Conservation (phyloP, 2,888 invertebrate species). For the Drosophila mimetica region DNA sequence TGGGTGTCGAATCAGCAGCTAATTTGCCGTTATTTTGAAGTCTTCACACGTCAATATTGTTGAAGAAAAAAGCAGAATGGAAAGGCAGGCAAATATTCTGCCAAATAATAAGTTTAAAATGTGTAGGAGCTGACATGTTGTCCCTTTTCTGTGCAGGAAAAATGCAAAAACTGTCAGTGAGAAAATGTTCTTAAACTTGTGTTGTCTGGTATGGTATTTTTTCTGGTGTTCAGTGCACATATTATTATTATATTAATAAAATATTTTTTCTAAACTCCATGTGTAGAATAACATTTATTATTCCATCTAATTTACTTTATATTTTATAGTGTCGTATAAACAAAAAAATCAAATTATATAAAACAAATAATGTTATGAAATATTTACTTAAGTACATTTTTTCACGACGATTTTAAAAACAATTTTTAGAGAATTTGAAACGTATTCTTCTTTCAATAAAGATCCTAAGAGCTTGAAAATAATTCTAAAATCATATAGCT, state of each 20-base stretch:
- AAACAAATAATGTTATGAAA: no score
- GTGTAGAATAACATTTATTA: no score
- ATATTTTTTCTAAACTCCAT: no score
- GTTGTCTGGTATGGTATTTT: neutral
- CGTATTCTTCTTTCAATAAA: no score
- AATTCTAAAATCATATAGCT: neutral
- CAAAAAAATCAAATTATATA: no score
- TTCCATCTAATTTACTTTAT: no score
- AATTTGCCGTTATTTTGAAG: slow-evolving; percentile 47
- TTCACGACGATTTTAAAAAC: no score
- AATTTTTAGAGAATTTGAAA: no score
- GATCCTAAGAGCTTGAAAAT: no score
- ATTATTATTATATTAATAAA: no score
- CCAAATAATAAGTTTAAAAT: slow-evolving; percentile 1
- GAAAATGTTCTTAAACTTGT: neutral
- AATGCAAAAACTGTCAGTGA: neutral
- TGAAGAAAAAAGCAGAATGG: slow-evolving; percentile 9
- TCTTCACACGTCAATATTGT: slow-evolving; percentile 41
- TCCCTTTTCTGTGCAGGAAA: neutral
- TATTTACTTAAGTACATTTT: no score
- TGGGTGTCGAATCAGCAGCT: slow-evolving; percentile 41
- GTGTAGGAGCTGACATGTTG: neutral
- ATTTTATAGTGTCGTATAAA: no score
- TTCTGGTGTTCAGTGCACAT: neutral
- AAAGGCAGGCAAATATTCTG: neutral